These are phyloP conservation scores for Luscinia luscinia DNA, from an alignment of 2,797 vertebrate genomes.

Conservation along the genomic window DNA sequence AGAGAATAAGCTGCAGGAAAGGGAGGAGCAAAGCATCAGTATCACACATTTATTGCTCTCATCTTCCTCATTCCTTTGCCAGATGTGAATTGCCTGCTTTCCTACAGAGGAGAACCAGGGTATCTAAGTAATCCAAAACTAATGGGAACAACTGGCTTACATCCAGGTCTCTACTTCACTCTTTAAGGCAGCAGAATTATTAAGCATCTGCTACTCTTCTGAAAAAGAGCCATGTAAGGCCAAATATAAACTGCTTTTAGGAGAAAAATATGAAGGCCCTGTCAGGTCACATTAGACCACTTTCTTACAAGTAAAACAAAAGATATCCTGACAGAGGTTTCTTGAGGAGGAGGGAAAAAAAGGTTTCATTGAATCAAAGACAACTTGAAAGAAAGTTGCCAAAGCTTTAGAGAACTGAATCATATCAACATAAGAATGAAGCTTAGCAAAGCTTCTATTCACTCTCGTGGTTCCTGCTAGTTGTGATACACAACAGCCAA, in stretches of 20 bases:
- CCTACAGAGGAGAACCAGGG: background rate
- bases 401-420: background rate
- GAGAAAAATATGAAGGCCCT: background rate
- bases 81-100: background rate
- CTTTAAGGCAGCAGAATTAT: background rate
- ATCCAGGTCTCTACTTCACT: background rate
- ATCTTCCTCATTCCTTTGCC: background rate
- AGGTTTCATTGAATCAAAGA: background rate
- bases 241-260: background rate
- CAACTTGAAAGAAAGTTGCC: background rate
- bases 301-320: background rate
- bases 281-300: background rate
- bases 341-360: background rate
- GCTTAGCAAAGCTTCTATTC: background rate
- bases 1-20: background rate
- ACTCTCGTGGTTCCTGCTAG: background rate
- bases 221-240: background rate
- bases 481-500: background rate
- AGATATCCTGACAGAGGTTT: background rate
- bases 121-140: background rate
- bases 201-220: background rate
- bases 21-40: background rate
- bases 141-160: background rate
- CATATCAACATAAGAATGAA: background rate
- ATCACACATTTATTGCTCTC: background rate